phyloP scores from a whole-genome alignment of 2,797 vertebrate species.

The Dryobates pubescens region DNA sequence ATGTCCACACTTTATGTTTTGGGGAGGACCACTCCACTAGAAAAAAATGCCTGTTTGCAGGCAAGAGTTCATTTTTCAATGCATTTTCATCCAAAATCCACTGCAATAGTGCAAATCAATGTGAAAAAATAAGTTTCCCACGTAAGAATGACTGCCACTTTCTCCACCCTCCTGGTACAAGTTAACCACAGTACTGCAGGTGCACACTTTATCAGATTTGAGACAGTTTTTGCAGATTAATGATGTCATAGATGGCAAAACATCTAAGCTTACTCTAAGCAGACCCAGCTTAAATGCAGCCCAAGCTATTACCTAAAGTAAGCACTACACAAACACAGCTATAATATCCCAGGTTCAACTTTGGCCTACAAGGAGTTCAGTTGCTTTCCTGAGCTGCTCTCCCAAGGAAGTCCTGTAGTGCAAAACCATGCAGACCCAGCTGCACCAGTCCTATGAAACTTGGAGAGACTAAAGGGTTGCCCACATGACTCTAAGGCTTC shows the following conservation, averaged over 20 bases:
- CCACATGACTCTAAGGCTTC: neutral
- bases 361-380: neutral
- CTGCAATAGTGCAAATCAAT: neutral
- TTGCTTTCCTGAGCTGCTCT: neutral
- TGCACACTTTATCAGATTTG: neutral
- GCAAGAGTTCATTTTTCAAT: neutral
- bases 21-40: neutral
- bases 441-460: neutral
- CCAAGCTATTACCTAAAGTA: neutral
- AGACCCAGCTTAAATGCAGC: neutral
- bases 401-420: neutral
- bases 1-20: neutral
- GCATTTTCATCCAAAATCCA: neutral
- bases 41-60: rapidly evolving
- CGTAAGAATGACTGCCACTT: rapidly evolving
- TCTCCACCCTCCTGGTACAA: neutral
- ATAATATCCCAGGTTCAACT: neutral
- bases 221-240: neutral
- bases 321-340: neutral
- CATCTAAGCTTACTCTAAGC: neutral
- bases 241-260: neutral
- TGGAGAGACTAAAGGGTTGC: neutral
- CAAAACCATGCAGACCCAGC: neutral
- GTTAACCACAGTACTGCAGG: rapidly evolving
- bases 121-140: neutral